Conservation (phyloP, 2,888 invertebrate species). For the Allolobophora icterica region DNA sequence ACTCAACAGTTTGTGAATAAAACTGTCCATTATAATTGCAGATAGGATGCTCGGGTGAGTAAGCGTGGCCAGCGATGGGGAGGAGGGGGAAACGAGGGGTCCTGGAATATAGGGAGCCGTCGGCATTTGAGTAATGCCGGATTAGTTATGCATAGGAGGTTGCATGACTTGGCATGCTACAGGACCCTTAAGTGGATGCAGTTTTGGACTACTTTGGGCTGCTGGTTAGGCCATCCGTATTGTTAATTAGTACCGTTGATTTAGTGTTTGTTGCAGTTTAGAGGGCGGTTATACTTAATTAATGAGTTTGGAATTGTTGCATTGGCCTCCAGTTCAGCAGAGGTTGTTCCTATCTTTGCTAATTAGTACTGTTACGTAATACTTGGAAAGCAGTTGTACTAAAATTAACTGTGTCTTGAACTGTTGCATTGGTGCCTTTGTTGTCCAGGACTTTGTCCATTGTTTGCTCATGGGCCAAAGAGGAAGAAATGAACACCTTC, state of each 20-base stretch:
- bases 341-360: too few species aligned
- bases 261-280: background rate
- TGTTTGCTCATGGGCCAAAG: background rate
- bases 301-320: background rate
- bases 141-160: background rate
- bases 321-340: background rate
- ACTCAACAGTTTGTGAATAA: background rate
- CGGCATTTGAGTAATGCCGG: background rate
- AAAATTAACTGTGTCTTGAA: background rate
- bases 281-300: background rate
- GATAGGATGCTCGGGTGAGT: background rate
- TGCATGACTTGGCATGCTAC: constrained; percentile 2
- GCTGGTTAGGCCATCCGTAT: background rate
- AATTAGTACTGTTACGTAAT: too few species aligned
- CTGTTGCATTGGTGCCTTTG: background rate
- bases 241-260: background rate
- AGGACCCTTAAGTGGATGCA: background rate
- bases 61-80: background rate
- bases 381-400: background rate
- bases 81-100: background rate
- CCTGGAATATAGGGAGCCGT: background rate
- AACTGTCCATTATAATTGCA: constrained; percentile 11
- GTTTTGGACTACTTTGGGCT: background rate
- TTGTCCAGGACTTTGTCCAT: too few species aligned
- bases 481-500: background rate